Evolutionary conservation across 2,888 invertebrate species (phyloP).

Genomic region (Cheilosia soror): DNA sequence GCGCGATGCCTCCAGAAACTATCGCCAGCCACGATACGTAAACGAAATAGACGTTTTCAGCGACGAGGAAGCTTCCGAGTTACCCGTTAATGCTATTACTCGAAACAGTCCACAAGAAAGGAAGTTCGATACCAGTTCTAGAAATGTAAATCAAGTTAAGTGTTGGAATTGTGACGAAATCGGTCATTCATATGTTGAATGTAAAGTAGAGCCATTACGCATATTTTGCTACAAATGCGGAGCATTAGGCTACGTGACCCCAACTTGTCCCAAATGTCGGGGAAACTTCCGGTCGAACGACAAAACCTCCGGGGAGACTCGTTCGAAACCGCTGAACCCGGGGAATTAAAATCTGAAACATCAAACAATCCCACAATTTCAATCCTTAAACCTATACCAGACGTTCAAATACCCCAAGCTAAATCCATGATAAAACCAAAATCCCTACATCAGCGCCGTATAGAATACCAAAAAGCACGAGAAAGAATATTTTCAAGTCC

Average conservation of each 20-base stretch:
- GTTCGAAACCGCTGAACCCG: not conserved
- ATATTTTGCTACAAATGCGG: not conserved
- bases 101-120: not conserved
- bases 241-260: not conserved
- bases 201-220: not conserved
- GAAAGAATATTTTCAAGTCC: not conserved
- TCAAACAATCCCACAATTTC: not conserved
- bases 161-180: not conserved
- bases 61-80: not conserved
- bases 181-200: not conserved
- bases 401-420: not conserved
- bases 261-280: not conserved
- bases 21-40: not conserved
- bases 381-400: not conserved
- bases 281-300: conserved; percentile 2
- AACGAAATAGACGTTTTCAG: not conserved
- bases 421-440: not conserved
- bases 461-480: not conserved
- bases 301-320: not conserved
- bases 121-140: not conserved
- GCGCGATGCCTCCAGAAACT: not conserved
- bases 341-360: not conserved
- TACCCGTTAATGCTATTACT: not conserved
- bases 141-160: not conserved
- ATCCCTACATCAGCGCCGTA: not conserved